A percentile compares a stretch with the other conserved stretches of the same genome.
phyloP scores from a whole-genome alignment of 2,888 invertebrate genomes.

The Metalampra italica region DNA sequence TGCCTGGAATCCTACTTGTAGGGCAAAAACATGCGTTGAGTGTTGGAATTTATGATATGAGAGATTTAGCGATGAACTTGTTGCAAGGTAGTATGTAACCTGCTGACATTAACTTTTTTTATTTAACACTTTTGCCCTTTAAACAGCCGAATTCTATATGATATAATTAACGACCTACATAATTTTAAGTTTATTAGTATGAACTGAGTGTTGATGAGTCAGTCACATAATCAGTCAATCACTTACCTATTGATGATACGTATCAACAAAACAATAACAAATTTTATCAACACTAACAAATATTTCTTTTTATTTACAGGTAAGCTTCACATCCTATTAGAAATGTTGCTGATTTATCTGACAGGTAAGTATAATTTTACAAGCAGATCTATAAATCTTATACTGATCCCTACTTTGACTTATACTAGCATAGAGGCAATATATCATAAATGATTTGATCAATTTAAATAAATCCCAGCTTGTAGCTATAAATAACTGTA shows the following conservation, averaged over 20 bases:
- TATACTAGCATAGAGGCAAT: not conserved
- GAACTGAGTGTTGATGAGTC: too few relatives aligned
- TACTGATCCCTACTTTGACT: not conserved
- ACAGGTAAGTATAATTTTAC: constrained; percentile 24
- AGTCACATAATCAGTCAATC: not conserved
- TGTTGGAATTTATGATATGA: constrained; percentile 2
- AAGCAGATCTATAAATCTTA: not conserved
- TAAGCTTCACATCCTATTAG: constrained; percentile 28
- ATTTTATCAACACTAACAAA: not conserved
- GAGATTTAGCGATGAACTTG: not conserved
- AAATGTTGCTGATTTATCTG: constrained; percentile 18
- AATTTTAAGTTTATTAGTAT: too few relatives aligned
- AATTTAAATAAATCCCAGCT: constrained; percentile 48
- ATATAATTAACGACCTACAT: too few relatives aligned
- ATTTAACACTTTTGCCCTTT: too few relatives aligned
- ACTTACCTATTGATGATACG: not conserved
- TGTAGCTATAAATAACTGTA: constrained; percentile 30
- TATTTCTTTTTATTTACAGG: constrained; percentile 38
- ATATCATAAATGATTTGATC: constrained; percentile 40
- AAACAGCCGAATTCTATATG: too few relatives aligned
- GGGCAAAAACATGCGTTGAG: constrained; percentile 11
- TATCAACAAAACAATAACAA: not conserved
- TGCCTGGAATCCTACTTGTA: constrained; percentile 26
- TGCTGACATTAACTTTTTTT: too few relatives aligned
- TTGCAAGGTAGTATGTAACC: too few relatives aligned